Percentiles rank a stretch among this genome's conserved stretches.
Conservation (phyloP, 2,113 vertebrate species). For the Hemiprocne comata region DNA sequence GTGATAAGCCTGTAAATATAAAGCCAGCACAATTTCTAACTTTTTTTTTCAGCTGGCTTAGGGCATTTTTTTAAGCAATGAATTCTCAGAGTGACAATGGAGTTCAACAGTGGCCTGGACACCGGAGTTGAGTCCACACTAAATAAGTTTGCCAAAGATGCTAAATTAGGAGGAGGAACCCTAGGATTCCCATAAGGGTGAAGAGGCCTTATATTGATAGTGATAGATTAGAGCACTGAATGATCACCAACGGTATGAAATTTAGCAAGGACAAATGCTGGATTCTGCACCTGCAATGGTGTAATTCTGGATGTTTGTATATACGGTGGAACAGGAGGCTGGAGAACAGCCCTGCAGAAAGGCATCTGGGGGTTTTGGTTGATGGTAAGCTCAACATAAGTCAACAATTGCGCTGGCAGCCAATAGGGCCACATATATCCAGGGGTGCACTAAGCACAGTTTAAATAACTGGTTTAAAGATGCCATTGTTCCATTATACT, state of each 20-base stretch:
- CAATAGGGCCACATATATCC: no score
- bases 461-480: no score
- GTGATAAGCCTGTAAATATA: background rate
- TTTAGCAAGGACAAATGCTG: background rate
- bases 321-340: background rate
- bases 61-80: background rate
- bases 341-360: background rate
- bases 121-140: background rate
- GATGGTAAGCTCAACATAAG: background rate
- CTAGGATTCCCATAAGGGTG: background rate
- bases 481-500: no score
- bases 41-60: background rate
- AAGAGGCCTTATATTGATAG: background rate
- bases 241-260: background rate
- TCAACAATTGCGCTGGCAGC: no score
- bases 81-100: background rate
- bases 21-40: background rate
- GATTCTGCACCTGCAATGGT: rapidly evolving
- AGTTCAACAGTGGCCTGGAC: background rate
- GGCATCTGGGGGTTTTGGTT: rapidly evolving
- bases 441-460: no score
- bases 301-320: background rate
- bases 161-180: background rate
- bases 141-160: background rate
- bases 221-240: background rate